A percentile compares a stretch with the other conserved stretches of the same genome.
Conservation (phyloP, 2,888 invertebrate genomes). For the Phaedon cochleariae region DNA sequence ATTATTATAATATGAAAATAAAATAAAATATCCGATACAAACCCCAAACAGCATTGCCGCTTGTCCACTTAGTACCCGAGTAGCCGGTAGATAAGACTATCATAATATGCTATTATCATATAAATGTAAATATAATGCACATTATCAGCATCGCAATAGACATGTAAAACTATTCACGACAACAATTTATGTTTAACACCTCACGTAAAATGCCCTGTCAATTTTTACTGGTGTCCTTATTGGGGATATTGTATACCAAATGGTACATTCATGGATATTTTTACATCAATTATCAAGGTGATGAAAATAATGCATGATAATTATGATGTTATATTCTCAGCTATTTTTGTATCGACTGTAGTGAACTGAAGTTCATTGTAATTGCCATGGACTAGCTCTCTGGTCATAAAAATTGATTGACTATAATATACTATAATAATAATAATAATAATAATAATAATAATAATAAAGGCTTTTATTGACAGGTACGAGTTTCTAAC, state of each 20-base stretch:
- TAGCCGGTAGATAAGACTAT: constrained; percentile 36
- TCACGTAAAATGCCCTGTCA: constrained; percentile 45
- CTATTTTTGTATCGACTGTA: no score
- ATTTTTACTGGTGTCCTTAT: constrained; percentile 36
- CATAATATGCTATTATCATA: constrained; percentile 54
- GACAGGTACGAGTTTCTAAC: no score
- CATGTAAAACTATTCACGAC: constrained; percentile 40
- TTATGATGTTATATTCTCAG: no score
- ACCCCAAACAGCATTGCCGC: constrained; percentile 42
- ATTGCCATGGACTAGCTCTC: no score
- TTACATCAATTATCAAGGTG: background rate
- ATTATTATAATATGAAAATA: constrained; percentile 47
- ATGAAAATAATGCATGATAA: no score
- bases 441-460: no score
- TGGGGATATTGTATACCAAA: constrained; percentile 20
- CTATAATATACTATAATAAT: no score
- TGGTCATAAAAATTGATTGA: no score
- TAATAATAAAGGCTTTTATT: no score
- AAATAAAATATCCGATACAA: constrained; percentile 46
- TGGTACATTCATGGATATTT: background rate
- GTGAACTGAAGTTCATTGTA: no score
- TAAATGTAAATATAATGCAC: constrained; percentile 51
- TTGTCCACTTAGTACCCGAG: constrained; percentile 50
- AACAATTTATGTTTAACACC: constrained; percentile 43
- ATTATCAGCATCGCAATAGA: constrained; percentile 46